phyloP scores from a whole-genome alignment of 2,888 invertebrate species.

The Tenthredo amoena region DNA sequence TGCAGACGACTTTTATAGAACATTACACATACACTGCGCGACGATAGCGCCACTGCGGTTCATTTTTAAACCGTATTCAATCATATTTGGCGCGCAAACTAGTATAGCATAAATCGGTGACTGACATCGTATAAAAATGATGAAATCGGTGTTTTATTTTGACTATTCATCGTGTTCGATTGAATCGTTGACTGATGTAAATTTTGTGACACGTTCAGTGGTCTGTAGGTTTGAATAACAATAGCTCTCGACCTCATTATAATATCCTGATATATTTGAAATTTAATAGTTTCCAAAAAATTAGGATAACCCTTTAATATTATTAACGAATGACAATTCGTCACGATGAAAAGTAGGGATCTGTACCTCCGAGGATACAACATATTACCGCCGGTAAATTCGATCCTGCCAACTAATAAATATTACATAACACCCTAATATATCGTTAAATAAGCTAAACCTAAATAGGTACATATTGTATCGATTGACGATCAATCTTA shows the following conservation, averaged over 20 bases:
- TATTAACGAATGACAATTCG: not conserved
- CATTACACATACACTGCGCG: not conserved
- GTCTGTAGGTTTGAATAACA: not conserved
- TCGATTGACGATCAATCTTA: not conserved
- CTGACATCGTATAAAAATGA: too few species aligned
- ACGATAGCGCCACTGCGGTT: not conserved
- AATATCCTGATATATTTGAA: not conserved
- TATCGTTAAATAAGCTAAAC: slow-evolving; percentile 4
- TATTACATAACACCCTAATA: not conserved
- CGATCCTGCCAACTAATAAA: slow-evolving; percentile 20
- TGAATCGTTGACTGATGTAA: not conserved
- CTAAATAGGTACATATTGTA: not conserved
- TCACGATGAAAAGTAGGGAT: not conserved
- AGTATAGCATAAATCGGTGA: not conserved
- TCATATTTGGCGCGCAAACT: not conserved
- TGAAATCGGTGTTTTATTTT: not conserved
- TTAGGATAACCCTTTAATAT: too few species aligned
- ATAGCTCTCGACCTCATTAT: not conserved
- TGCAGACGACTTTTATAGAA: slow-evolving; percentile 9
- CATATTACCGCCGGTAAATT: not conserved
- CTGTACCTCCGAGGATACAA: slow-evolving; percentile 21
- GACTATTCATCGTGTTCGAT: not conserved
- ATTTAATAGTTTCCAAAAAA: not conserved
- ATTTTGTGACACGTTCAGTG: not conserved
- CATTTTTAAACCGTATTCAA: not conserved